phyloP scores from a whole-genome alignment of 2,888 invertebrate genomes.

The Morpho helenor region DNA sequence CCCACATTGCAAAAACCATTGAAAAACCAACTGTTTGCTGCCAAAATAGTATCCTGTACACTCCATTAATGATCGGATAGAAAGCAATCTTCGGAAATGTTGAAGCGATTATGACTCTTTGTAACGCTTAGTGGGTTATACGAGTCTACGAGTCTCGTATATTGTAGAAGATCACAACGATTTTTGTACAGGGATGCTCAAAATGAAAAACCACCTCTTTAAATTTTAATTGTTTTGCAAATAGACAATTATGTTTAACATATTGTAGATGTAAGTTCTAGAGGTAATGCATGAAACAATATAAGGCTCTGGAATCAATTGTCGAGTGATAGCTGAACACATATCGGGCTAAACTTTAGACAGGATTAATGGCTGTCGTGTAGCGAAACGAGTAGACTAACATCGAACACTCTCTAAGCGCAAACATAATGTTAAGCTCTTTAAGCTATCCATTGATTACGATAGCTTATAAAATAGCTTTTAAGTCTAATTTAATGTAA shows the following conservation, averaged over 20 bases:
- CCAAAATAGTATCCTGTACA: conserved; percentile 35
- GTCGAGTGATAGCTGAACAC: conserved; percentile 13
- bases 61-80: conserved; percentile 21
- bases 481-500: conserved; percentile 15
- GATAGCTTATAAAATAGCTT: not conserved
- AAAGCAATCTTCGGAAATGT: not conserved
- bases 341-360: conserved; percentile 10
- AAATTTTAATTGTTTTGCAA: not conserved
- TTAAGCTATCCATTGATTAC: too few species aligned
- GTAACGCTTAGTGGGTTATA: not conserved
- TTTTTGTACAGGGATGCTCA: too few species aligned
- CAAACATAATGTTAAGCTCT: conserved; percentile 12
- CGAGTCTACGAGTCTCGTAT: too few species aligned
- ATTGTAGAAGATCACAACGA: not conserved
- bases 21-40: conserved; percentile 52
- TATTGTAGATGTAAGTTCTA: not conserved
- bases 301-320: conserved; percentile 9
- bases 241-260: not conserved
- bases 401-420: conserved; percentile 14
- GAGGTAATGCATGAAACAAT: not conserved
- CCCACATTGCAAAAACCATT: conserved; percentile 68
- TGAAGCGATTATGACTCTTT: not conserved
- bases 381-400: conserved; percentile 13
- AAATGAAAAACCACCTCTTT: not conserved
- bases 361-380: conserved; percentile 13